Evolutionary conservation across 1,140 invertebrate genomes (phyloP), one percentile per base, ranked within the genome.

Genomic region (Mamestra configurata): DNA sequence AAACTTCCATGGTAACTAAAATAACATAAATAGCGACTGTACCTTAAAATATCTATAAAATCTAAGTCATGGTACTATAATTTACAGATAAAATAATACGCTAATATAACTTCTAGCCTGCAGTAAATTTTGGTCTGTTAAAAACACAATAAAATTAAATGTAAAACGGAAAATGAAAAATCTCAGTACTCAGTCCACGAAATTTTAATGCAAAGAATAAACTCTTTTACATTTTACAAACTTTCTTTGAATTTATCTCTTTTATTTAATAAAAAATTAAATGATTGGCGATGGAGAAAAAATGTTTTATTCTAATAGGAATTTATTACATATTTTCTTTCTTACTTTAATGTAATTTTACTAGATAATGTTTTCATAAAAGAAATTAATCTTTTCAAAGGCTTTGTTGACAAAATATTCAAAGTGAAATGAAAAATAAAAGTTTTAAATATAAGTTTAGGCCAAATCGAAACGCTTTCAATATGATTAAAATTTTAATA

Each of bases 1-100:
- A 59, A 59, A 0, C 10, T 18, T 5, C 6, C 13, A 43, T 75
- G 72, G 72, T 75, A 61, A 75, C 72, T 76, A 64, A 73, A 73
- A 59, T 59, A 55, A 27, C 55, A n/a, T 20, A 53, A 37, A 20
- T 55, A 72, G 6, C 51, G 71, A 53, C 31, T 73, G 71, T 57
- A 40, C 27, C 46, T 49, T 49, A 66, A 35, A 46, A 77, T 27
- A 77, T 51, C 18, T 64, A 59, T 55, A 43, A 70, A 70, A 70
- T 70, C 59, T 77, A 77, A 40, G 27, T 66, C 64, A 55, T 70
- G 61, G 57, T 51, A 66, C 51, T 76, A 61, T 27, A n/a, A 46
- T 27, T 64, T 61, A 61, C 31, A 76, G 15, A 49, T 31, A 49
- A 76, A 76, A 61, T 64, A 76, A 61, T 37, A 61, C 11, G 8